These are phyloP conservation scores for Schlechtendalia chinensis DNA, from an alignment of 1,140 invertebrate genomes.

Conservation along the genomic window DNA sequence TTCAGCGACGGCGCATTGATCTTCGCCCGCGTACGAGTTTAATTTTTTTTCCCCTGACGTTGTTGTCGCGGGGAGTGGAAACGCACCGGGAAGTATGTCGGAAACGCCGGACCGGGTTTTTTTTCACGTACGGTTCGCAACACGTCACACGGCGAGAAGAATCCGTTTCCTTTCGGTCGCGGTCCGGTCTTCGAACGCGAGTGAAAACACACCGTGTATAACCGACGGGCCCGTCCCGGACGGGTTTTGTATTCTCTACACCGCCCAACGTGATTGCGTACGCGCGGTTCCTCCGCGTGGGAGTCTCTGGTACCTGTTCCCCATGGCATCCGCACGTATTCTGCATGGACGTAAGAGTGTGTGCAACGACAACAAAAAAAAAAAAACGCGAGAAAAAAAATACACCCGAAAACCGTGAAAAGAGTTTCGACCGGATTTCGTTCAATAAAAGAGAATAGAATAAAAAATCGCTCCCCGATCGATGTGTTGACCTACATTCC, in stretches of 20 bases:
- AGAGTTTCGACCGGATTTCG: conserved; percentile 34
- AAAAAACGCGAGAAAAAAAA: too few relatives aligned
- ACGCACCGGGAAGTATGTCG: too few relatives aligned
- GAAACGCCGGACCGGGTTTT: too few relatives aligned
- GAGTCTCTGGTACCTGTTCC: conserved; percentile 1
- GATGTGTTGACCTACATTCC: conserved; percentile 32
- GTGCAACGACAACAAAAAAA: too few relatives aligned
- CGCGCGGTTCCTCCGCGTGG: conserved; percentile 32
- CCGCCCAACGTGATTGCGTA: conserved; percentile 12
- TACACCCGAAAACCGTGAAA: neutral
- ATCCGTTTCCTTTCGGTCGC: neutral
- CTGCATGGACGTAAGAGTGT: conserved; percentile 1
- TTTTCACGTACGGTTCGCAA: neutral
- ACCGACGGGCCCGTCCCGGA: neutral
- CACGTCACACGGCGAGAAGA: neutral
- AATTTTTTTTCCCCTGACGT: too few relatives aligned
- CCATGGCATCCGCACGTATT: neutral
- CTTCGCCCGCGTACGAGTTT: conserved; percentile 10
- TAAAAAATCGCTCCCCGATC: conserved; percentile 29
- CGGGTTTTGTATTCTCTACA: conserved; percentile 5
- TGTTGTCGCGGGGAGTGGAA: too few relatives aligned
- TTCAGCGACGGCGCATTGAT: conserved; percentile 27
- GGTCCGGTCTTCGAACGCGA: conserved; percentile 14
- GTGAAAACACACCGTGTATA: neutral
- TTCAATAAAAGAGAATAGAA: too few relatives aligned